Evolutionary conservation across 2,797 vertebrate species (phyloP).

Genomic region (Crypturellus tataupa): DNA sequence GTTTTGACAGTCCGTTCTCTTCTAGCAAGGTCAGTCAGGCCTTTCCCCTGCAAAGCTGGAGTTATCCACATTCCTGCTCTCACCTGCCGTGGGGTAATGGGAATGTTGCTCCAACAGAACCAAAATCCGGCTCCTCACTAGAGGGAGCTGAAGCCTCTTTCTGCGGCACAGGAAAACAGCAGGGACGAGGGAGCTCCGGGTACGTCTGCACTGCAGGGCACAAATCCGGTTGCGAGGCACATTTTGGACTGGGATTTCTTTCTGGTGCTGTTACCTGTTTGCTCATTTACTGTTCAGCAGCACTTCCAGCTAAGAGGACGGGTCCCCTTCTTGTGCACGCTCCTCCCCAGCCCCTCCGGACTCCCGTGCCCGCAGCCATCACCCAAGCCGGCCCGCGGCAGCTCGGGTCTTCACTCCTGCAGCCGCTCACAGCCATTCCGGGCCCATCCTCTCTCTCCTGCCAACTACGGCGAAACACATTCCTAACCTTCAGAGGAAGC

Average conservation of each 20-base stretch:
- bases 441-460: neutral
- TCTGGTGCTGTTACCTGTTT: fast-evolving
- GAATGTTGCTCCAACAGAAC: fast-evolving
- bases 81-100: neutral
- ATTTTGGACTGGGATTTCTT: fast-evolving
- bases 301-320: fast-evolving
- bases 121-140: neutral
- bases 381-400: no score
- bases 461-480: fast-evolving
- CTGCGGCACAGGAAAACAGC: neutral
- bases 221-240: fast-evolving
- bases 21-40: fast-evolving
- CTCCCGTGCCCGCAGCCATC: no score
- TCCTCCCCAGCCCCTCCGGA: no score
- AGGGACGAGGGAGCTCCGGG: fast-evolving
- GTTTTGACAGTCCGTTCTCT: neutral
- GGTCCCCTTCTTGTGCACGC: neutral
- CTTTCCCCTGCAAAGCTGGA: fast-evolving
- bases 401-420: fast-evolving
- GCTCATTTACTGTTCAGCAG: fast-evolving
- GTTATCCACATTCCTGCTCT: fast-evolving
- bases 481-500: neutral
- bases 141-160: conserved; percentile 56
- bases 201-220: fast-evolving
- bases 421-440: fast-evolving